Evolutionary conservation across 2,888 invertebrate species (phyloP).

Genomic region (Lasioglossum malachurum): DNA sequence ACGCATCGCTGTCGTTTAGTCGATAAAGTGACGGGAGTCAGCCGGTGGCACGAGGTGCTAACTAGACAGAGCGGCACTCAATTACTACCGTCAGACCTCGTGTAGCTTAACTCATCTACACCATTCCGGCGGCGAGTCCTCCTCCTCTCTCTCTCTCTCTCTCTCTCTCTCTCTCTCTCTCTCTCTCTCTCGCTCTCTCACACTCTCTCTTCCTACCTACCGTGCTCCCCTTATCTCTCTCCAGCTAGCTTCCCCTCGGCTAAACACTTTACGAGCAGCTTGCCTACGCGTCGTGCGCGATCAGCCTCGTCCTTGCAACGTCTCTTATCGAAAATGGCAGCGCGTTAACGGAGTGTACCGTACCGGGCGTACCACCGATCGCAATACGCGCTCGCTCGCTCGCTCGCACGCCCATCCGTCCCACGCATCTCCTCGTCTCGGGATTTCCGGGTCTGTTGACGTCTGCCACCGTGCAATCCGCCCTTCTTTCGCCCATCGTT

Average conservation of each 20-base stretch:
- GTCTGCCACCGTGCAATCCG: neutral
- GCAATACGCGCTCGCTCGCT: slow-evolving; percentile 35
- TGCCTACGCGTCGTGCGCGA: slow-evolving; percentile 83
- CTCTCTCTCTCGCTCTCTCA: slow-evolving; percentile 70
- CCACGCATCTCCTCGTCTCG: slow-evolving; percentile 1
- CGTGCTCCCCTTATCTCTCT: slow-evolving; percentile 37
- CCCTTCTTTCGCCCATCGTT: neutral
- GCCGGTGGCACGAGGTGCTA: slow-evolving; percentile 77
- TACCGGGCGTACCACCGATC: slow-evolving; percentile 37
- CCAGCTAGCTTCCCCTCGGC: slow-evolving; percentile 82
- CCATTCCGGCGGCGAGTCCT: slow-evolving; percentile 61
- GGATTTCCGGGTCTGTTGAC: slow-evolving; percentile 20
- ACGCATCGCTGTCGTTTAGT: slow-evolving; percentile 82
- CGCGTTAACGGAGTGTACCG: slow-evolving; percentile 79
- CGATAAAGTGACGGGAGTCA: slow-evolving; percentile 83
- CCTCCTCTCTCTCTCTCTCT: slow-evolving; percentile 67
- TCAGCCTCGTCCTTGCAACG: slow-evolving; percentile 82
- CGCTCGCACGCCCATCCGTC: slow-evolving; percentile 15
- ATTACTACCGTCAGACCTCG: slow-evolving; percentile 85
- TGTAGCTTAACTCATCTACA: slow-evolving; percentile 82
- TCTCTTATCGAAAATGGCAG: slow-evolving; percentile 84
- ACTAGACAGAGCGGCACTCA: slow-evolving; percentile 85
- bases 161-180: slow-evolving; percentile 70
- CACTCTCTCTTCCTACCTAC: slow-evolving; percentile 68
- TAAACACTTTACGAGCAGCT: slow-evolving; percentile 85